phyloP scores from a whole-genome alignment of 2,797 vertebrate species.

The Xerus rutilus region DNA sequence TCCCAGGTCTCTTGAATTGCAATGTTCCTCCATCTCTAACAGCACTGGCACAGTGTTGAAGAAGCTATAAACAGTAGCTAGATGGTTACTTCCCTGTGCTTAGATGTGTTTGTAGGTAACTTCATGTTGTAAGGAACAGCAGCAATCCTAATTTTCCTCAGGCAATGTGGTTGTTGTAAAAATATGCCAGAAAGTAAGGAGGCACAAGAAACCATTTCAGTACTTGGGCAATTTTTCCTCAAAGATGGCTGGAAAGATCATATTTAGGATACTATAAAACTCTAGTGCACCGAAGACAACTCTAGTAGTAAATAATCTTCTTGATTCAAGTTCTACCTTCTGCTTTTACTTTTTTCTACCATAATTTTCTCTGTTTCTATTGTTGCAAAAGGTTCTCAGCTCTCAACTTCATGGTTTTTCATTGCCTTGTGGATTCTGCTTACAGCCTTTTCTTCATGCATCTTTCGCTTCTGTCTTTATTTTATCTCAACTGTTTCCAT shows the following conservation, averaged over 20 bases:
- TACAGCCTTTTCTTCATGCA: neutral
- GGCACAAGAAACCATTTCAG: neutral
- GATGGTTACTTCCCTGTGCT: neutral
- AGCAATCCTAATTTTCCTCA: slow-evolving; percentile 3
- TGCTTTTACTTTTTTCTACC: slow-evolving; percentile 34
- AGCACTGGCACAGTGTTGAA: neutral
- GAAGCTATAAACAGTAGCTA: neutral
- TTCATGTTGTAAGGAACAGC: neutral
- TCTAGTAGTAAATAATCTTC: slow-evolving; percentile 44
- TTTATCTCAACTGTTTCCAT: neutral
- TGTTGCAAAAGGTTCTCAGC: neutral
- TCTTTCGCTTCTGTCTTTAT: neutral
- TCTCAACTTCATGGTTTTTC: neutral
- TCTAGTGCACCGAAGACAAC: neutral
- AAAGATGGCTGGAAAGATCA: neutral
- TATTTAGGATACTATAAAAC: neutral
- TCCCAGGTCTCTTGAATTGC: neutral
- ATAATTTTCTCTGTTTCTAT: neutral
- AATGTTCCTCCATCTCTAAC: neutral
- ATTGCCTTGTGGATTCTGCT: neutral
- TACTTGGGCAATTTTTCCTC: neutral
- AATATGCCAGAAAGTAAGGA: slow-evolving; percentile 41
- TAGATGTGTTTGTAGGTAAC: neutral
- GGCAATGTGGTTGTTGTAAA: neutral
- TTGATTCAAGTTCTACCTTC: slow-evolving; percentile 16